A percentile compares a stretch with the other conserved stretches of the same genome.
Conservation (phyloP, 2,797 vertebrate genomes). For the Setipinna tenuifilis region DNA sequence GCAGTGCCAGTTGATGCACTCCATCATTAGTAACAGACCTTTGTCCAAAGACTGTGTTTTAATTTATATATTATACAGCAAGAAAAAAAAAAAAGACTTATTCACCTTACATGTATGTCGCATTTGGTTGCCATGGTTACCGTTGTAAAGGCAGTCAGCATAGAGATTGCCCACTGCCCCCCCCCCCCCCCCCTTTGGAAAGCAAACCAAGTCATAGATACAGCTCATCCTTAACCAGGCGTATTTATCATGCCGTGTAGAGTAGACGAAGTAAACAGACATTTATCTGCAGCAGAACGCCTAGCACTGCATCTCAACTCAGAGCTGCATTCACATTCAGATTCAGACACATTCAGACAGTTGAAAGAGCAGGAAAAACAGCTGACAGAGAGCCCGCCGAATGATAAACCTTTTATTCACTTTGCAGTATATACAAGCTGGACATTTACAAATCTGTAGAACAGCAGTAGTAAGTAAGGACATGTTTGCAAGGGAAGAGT, state of each 20-base stretch:
- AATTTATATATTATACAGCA: not conserved
- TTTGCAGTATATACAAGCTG: constrained; percentile 73
- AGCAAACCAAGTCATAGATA: not conserved
- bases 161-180: too few relatives aligned
- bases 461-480: constrained; percentile 66
- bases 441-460: constrained; percentile 68
- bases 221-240: not conserved
- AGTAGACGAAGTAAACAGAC: not conserved
- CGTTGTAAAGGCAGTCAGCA: not conserved
- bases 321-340: not conserved
- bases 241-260: not conserved
- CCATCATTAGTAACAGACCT: not conserved
- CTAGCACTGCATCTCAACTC: not conserved
- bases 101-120: not conserved
- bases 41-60: not conserved
- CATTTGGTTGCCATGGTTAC: not conserved
- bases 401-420: constrained; percentile 76
- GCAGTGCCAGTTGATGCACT: not conserved
- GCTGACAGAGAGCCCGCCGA: constrained; percentile 57
- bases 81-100: too few relatives aligned
- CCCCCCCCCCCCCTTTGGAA: too few relatives aligned
- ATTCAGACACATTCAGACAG: too few relatives aligned
- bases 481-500: not conserved
- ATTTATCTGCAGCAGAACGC: not conserved
- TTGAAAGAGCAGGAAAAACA: not conserved